Conservation (phyloP, 92 coral and sea anemone genomes). For the Actinostola sp. region DNA sequence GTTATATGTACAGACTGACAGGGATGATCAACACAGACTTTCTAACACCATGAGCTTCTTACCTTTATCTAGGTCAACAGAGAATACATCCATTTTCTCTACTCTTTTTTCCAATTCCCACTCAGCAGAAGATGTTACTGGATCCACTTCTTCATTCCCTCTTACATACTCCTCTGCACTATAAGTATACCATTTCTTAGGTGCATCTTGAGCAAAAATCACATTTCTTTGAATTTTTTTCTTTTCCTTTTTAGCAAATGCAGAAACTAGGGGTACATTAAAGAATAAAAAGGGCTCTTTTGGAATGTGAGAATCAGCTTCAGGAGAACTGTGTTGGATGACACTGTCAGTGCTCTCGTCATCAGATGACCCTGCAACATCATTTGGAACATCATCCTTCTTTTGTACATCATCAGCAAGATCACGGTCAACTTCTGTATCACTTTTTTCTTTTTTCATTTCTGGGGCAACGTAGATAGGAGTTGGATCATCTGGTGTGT, state of each 20-base stretch:
- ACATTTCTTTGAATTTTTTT: slow-evolving; percentile 44
- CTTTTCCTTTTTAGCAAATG: slow-evolving; percentile 40
- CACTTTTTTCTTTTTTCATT: slow-evolving; percentile 22
- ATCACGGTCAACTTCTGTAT: slow-evolving; percentile 19
- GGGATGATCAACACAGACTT: not conserved
- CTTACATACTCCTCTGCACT: slow-evolving; percentile 93
- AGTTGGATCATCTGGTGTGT: slow-evolving; percentile 40
- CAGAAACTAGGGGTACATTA: slow-evolving; percentile 62
- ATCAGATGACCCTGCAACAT: slow-evolving; percentile 62
- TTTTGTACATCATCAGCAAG: not conserved
- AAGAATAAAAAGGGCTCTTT: slow-evolving; percentile 42
- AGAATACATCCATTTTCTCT: slow-evolving; percentile 97
- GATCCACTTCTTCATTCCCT: slow-evolving; percentile 92
- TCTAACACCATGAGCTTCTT: slow-evolving; percentile 1
- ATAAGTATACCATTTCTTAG: slow-evolving; percentile 69
- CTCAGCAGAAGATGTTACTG: slow-evolving; percentile 95
- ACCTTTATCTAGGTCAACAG: slow-evolving; percentile 96
- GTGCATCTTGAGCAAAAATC: slow-evolving; percentile 46
- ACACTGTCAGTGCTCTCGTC: slow-evolving; percentile 76
- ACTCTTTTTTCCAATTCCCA: slow-evolving; percentile 99
- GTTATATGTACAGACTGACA: no score
- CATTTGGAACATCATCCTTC: slow-evolving; percentile 52
- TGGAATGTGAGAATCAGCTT: slow-evolving; percentile 46
- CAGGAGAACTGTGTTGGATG: slow-evolving; percentile 83
- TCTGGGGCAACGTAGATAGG: slow-evolving; percentile 51